Base-by-base conservation (phyloP, 2,797 vertebrate species). In the Phoeniculus purpureus region DNA sequence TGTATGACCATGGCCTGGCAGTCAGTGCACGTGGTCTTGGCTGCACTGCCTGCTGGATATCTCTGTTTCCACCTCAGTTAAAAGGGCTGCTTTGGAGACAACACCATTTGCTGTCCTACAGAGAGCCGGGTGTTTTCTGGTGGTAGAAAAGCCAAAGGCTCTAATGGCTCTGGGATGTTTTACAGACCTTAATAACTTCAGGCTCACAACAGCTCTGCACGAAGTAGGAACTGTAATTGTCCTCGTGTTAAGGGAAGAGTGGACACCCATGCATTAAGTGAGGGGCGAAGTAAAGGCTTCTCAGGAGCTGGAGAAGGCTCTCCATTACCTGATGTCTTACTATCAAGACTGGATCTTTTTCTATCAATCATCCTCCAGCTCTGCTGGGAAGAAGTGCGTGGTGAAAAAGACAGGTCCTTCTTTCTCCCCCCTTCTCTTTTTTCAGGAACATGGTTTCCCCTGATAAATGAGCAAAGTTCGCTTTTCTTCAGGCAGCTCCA, bases 161-260 rank as follows among this genome's bases (percentile, higher is more conserved):
- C 47, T 40, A 48, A 87, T 70, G 70, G 52, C 83, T 59, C 5
- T 1, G 67, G 50, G 78, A 22, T 54, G 50, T 56, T 90, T 92
- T 81, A 72, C 48, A 78, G 76, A 71, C 68, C 32, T 65, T 85
- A 86, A 73, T 62, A 89, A 79, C 81, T 74, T 65, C 7, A 4
- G 61, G 50, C 68, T 88, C 50, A 31, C 65, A 90, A 84, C 59
- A 79, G 27, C 45, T 61, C 80, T 19, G 45, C 20, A 20, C 82
- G 86, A 93, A 81, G 80, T 40, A 85, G 70, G 51, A 75, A 23
- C 40, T 37, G 16, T 82, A 92, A 92, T 85, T 77, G 86, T 74
- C 68, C 68, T 60, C 58, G 40, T 92, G 84, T 88, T 61, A 85
- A 85, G 72, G 88, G 77, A 94, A 84, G 75, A 84, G 87, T n/a